Conservation (phyloP, 2,113 vertebrate genomes). For the Peromyscus maniculatus region DNA sequence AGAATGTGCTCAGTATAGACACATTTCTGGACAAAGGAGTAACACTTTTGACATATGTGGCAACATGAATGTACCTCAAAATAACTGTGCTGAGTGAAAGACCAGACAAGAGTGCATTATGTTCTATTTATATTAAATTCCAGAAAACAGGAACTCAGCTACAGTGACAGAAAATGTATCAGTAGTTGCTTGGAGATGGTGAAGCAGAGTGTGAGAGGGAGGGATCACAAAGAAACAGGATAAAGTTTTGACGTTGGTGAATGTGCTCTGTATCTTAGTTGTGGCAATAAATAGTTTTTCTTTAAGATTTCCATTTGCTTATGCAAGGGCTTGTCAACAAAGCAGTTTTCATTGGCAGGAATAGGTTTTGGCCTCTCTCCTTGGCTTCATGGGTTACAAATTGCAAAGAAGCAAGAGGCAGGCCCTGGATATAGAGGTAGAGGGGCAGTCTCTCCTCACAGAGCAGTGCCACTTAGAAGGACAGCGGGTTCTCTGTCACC, state of each 20-base stretch:
- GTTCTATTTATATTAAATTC: constrained; percentile 22
- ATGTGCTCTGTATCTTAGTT: neutral
- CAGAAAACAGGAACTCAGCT: constrained; percentile 51
- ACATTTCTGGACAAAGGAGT: neutral
- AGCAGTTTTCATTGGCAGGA: neutral
- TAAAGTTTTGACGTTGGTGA: neutral
- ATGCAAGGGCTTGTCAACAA: neutral
- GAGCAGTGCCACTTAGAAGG: neutral
- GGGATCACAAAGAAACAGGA: neutral
- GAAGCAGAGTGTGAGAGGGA: neutral
- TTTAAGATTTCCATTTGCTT: neutral
- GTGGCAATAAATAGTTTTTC: neutral
- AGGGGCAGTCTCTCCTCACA: neutral
- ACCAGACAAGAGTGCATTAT: neutral
- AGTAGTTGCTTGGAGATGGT: neutral
- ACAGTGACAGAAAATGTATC: neutral
- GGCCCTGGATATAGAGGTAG: neutral
- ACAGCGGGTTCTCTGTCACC: neutral
- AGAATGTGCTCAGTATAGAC: neutral
- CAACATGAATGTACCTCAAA: neutral
- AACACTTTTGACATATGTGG: neutral
- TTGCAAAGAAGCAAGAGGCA: neutral
- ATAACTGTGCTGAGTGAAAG: constrained; percentile 11
- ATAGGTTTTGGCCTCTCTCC: neutral
- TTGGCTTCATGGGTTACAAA: neutral